phyloP scores from a whole-genome alignment of 2,113 vertebrate genomes.

The Rhizomys pruinosus region DNA sequence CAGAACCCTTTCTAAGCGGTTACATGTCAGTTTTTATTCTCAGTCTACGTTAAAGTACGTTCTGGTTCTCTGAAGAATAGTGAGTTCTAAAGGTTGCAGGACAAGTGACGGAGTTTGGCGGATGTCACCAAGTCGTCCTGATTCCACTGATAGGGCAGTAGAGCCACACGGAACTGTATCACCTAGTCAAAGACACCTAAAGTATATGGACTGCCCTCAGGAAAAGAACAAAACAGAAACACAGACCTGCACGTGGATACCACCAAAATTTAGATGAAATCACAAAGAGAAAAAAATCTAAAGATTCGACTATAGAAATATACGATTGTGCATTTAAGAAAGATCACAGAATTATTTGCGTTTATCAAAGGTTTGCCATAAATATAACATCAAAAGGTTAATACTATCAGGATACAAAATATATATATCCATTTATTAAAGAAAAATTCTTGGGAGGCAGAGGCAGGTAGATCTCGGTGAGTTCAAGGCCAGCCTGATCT shows the following conservation, averaged over 20 bases:
- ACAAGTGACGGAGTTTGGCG: neutral
- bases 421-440: neutral
- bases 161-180: neutral
- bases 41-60: neutral
- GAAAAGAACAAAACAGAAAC: neutral
- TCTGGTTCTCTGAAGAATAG: neutral
- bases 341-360: neutral
- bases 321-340: neutral
- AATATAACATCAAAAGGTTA: constrained; percentile 1
- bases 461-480: too few relatives aligned
- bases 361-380: neutral
- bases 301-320: constrained; percentile 38
- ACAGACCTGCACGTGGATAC: neutral
- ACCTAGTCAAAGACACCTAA: neutral
- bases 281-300: constrained; percentile 15
- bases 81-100: neutral
- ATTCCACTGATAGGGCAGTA: neutral
- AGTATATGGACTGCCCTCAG: neutral
- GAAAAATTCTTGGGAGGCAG: too few relatives aligned
- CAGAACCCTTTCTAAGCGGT: neutral
- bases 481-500: too few relatives aligned
- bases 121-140: neutral
- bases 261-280: constrained; percentile 45
- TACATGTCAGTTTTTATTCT: constrained; percentile 1
- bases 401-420: neutral